A percentile compares a stretch with the other conserved stretches of the same genome.
Evolutionary conservation across 1,140 invertebrate genomes (phyloP).

Genomic region (Melitaea cinxia): DNA sequence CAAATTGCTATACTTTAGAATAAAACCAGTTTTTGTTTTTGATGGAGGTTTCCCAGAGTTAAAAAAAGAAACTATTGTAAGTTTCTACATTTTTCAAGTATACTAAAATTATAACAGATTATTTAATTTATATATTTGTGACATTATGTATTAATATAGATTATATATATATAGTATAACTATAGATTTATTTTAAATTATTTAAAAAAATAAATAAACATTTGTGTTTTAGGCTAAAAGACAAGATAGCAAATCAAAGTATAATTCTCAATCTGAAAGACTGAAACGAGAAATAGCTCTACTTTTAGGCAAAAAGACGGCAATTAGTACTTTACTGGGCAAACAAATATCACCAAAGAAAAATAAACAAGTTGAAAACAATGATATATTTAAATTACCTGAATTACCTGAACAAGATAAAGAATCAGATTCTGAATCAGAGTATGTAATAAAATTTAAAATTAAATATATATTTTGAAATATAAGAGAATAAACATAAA

Average conservation of each 20-base stretch:
- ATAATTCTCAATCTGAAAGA: constrained; percentile 87
- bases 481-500: constrained; percentile 9
- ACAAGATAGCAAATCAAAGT: constrained; percentile 88
- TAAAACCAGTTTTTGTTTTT: constrained; percentile 99
- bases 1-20: constrained; percentile 97
- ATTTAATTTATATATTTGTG: too few relatives aligned
- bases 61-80: constrained; percentile 96
- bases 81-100: constrained; percentile 52
- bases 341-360: constrained; percentile 81
- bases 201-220: constrained; percentile 3
- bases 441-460: constrained; percentile 53
- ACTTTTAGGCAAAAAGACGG: constrained; percentile 83
- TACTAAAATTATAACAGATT: too few relatives aligned
- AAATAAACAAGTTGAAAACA: constrained; percentile 48
- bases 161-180: too few relatives aligned
- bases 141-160: too few relatives aligned
- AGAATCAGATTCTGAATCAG: constrained; percentile 69
- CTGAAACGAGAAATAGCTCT: constrained; percentile 87
- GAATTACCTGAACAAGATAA: constrained; percentile 80
- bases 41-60: constrained; percentile 96
- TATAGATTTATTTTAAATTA: too few relatives aligned
- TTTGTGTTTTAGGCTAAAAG: constrained; percentile 85
- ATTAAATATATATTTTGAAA: not conserved
- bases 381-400: constrained; percentile 89
- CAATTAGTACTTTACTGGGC: constrained; percentile 83